Conservation (phyloP, 2,113 vertebrate genomes). For the Hirundichthys speculiger region DNA sequence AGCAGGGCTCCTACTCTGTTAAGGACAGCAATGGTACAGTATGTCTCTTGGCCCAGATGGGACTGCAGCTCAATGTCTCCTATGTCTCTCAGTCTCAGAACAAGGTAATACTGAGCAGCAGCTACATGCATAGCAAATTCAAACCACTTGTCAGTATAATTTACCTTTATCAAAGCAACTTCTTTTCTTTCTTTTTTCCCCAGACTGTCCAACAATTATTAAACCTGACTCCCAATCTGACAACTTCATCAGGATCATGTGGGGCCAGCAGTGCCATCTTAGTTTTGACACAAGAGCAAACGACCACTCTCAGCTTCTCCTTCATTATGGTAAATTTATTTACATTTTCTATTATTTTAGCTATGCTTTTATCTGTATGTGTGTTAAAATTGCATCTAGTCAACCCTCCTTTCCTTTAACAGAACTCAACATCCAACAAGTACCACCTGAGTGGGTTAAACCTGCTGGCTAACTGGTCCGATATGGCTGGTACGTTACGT, state of each 20-base stretch:
- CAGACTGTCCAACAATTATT: constrained; percentile 77
- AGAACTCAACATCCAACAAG: constrained; percentile 78
- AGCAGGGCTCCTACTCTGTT: constrained; percentile 79
- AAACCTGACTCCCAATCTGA: constrained; percentile 82
- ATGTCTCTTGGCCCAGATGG: constrained; percentile 89
- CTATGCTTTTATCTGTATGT: not conserved
- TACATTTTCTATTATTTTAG: not conserved
- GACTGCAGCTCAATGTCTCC: constrained; percentile 88
- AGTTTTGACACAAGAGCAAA: constrained; percentile 64
- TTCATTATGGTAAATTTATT: constrained; percentile 83
- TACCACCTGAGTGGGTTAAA: constrained; percentile 75
- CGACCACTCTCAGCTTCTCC: constrained; percentile 59
- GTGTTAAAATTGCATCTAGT: not conserved
- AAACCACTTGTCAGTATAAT: not conserved
- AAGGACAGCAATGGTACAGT: constrained; percentile 74
- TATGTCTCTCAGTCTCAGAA: constrained; percentile 69
- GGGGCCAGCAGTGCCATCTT: constrained; percentile 66
- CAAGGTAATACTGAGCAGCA: constrained; percentile 65
- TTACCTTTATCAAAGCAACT: constrained; percentile 47
- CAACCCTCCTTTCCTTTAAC: constrained; percentile 4
- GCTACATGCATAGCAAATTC: not conserved
- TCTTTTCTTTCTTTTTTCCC: constrained; percentile 20
- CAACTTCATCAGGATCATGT: constrained; percentile 78
- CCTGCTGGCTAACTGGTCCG: constrained; percentile 66
- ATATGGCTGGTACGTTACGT: constrained; percentile 65